Evolutionary conservation across 1,140 invertebrate genomes (phyloP), one percentile per base, ranked within the genome.

Genomic region (Mamestra configurata): DNA sequence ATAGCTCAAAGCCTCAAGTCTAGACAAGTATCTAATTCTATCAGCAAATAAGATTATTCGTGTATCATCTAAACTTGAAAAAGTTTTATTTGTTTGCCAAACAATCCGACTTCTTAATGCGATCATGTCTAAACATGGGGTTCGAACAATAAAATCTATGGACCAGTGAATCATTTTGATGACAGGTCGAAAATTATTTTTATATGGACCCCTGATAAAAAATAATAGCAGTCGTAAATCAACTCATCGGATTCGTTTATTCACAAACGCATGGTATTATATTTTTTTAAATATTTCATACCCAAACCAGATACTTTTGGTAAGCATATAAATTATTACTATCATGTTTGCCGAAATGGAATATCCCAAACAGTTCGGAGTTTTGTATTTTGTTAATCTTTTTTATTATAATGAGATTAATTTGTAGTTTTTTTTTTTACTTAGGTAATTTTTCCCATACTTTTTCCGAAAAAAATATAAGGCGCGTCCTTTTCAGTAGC

Each of bases 181-280:
- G 22, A 49, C 40, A 70, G 13, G 13, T n/a, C 22, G n/a, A 61
- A 35, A 35, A 61, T 7, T 8, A 35, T 7, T 13, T 18, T 35
- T 27, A 70, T 70, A 46, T 27, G 15, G 66, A 70, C 4, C 22
- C 7, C n/a, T 70, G 20, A 66, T n/a, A 49, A 49, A 49, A 70
- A 70, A 20, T 66, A 46, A 49, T 70, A 49, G 10, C 11, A 15
- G 10, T 68, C 40, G n/a, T 46, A 68, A 68, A 46, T 68, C 64
- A 35, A 61, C 13, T 37, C 59, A 49, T 24, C 22, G 22, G 4
- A 46, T 70, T 27, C 8, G 20, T 40, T 20, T 22, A 43, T 70
- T 46, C 66, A 49, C 37, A 20, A 40, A 2, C 20, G 35, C 35
- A 66, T 66, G 7, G 61, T 31, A 5, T 1, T 4, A 57, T 40